Conservation (phyloP, 1,140 invertebrate species). For the Drosophila biarmipes region DNA sequence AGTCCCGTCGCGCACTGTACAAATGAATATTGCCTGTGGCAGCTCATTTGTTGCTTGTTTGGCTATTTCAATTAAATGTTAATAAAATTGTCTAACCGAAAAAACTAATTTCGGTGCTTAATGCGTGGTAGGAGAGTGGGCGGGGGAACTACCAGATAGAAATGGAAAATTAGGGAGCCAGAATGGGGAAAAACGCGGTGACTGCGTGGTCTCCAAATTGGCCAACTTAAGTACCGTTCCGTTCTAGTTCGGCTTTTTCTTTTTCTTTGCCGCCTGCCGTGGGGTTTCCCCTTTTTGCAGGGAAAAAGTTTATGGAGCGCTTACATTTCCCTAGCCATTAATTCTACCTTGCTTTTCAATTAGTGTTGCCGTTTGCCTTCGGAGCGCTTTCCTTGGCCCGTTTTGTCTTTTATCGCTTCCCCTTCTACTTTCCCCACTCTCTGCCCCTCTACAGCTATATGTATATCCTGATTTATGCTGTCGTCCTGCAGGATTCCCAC, state of each 20-base stretch:
- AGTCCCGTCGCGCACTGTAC: conserved; percentile 3
- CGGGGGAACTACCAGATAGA: background rate
- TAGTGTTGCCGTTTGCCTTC: conserved; percentile 60
- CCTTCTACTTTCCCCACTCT: background rate
- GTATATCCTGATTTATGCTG: conserved; percentile 71
- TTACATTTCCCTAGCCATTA: conserved; percentile 77
- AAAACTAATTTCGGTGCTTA: conserved; percentile 67
- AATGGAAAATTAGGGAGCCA: conserved; percentile 18
- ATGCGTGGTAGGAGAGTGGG: conserved; percentile 6
- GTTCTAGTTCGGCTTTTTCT: conserved; percentile 63
- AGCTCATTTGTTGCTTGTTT: conserved; percentile 63
- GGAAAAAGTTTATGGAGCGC: conserved; percentile 47
- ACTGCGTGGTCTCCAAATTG: conserved; percentile 70
- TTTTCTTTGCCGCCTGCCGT: conserved; percentile 32
- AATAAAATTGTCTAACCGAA: conserved; percentile 76
- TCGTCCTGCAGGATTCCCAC: conserved; percentile 20
- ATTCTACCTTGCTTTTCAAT: conserved; percentile 80
- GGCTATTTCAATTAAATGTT: conserved; percentile 74
- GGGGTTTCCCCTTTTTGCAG: conserved; percentile 26
- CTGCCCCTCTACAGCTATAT: background rate
- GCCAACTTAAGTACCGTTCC: conserved; percentile 81
- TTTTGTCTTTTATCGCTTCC: conserved; percentile 43
- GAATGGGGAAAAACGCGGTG: conserved; percentile 4
- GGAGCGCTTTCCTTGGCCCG: conserved; percentile 36
- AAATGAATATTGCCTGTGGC: conserved; percentile 18